Conservation (phyloP, 2,113 vertebrate species). For the Apodemus speciosus region DNA sequence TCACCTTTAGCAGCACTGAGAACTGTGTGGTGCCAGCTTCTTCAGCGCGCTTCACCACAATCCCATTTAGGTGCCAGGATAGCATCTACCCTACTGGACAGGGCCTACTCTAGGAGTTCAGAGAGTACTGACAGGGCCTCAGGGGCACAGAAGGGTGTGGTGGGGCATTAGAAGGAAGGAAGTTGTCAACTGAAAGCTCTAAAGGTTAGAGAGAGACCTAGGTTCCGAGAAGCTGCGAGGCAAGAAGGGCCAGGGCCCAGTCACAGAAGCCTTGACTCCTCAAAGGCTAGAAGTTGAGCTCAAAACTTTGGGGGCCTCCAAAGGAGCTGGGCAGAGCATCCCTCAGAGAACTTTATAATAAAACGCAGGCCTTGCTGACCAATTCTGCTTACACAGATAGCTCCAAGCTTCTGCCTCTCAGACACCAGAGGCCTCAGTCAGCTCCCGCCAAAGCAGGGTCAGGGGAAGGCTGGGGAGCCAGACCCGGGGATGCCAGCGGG, state of each 20-base stretch:
- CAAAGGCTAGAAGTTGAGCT: not conserved
- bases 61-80: not conserved
- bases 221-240: not conserved
- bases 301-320: not conserved
- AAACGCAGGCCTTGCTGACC: not conserved
- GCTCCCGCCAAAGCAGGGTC: not conserved
- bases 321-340: not conserved
- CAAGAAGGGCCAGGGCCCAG: not conserved
- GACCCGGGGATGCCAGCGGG: not conserved
- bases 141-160: not conserved
- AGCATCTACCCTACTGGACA: too few relatives aligned
- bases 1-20: not conserved
- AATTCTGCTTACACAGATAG: not conserved
- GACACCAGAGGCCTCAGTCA: not conserved
- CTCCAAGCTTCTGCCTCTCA: too few relatives aligned
- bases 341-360: not conserved
- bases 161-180: not conserved
- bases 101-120: too few relatives aligned
- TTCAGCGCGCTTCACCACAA: not conserved
- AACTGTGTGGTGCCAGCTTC: not conserved
- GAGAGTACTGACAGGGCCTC: not conserved
- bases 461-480: not conserved
- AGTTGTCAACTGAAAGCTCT: not conserved
- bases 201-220: not conserved
- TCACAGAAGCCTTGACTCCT: not conserved